Conservation (phyloP, 2,113 vertebrate species). For the Phocoena phocoena region DNA sequence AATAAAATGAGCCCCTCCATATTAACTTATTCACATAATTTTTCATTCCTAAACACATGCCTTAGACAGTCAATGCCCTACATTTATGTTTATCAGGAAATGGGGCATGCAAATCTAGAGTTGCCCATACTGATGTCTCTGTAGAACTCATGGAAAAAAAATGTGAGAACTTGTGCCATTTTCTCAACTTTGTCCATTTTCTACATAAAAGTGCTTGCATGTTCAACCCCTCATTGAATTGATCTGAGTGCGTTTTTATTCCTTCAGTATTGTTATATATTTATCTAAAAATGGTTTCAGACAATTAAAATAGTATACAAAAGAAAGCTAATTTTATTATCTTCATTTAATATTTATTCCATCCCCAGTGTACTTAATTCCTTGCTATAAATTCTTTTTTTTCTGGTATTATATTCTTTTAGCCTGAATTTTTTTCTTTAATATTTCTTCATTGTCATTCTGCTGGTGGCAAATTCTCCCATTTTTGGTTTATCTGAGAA, state of each 20-base stretch:
- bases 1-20: background rate
- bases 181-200: background rate
- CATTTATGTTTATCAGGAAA: background rate
- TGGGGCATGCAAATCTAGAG: background rate
- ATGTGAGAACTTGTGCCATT: background rate
- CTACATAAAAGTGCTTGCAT: rapidly evolving
- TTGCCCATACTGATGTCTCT: background rate
- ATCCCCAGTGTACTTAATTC: background rate
- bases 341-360: background rate
- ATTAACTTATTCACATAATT: background rate
- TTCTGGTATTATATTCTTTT: background rate
- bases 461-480: background rate
- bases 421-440: background rate
- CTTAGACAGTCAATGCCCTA: background rate
- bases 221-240: background rate
- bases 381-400: background rate
- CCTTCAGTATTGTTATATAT: background rate
- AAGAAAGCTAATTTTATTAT: background rate
- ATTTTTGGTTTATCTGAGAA: background rate
- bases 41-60: background rate
- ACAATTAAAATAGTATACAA: background rate
- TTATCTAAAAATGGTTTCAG: background rate
- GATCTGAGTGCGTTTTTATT: background rate
- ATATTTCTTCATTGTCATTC: background rate
- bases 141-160: background rate